Evolutionary conservation across 2,113 vertebrate species (phyloP).

Genomic region (Vulpes lagopus): DNA sequence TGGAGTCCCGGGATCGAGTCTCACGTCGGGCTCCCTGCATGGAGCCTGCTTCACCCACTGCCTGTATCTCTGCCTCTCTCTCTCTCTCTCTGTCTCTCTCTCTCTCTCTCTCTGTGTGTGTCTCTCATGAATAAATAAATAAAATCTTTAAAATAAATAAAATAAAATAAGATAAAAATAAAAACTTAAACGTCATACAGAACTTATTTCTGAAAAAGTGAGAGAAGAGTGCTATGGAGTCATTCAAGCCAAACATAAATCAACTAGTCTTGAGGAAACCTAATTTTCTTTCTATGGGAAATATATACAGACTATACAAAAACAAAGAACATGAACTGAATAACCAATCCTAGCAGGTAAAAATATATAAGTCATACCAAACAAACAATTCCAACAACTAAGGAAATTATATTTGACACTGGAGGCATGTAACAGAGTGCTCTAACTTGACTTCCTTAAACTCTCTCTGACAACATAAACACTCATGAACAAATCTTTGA

Average conservation of each 20-base stretch:
- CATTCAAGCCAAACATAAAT: background rate
- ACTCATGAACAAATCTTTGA: background rate
- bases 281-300: conserved; percentile 20
- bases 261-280: conserved; percentile 12
- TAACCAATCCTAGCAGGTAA: conserved; percentile 1
- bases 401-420: conserved; percentile 41
- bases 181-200: background rate
- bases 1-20: too few species aligned
- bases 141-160: too few species aligned
- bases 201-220: conserved; percentile 58
- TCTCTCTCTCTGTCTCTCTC: too few species aligned
- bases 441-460: background rate
- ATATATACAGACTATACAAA: background rate
- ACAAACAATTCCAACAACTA: conserved; percentile 14
- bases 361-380: conserved; percentile 15
- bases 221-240: background rate
- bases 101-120: too few species aligned
- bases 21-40: too few species aligned
- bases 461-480: background rate
- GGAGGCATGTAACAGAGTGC: background rate
- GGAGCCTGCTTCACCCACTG: too few species aligned
- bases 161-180: too few species aligned
- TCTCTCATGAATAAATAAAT: too few species aligned
- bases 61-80: too few species aligned
- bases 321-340: conserved; percentile 31